Base-by-base conservation (phyloP, 1,140 invertebrate species). In the Theocolax elegans region DNA sequence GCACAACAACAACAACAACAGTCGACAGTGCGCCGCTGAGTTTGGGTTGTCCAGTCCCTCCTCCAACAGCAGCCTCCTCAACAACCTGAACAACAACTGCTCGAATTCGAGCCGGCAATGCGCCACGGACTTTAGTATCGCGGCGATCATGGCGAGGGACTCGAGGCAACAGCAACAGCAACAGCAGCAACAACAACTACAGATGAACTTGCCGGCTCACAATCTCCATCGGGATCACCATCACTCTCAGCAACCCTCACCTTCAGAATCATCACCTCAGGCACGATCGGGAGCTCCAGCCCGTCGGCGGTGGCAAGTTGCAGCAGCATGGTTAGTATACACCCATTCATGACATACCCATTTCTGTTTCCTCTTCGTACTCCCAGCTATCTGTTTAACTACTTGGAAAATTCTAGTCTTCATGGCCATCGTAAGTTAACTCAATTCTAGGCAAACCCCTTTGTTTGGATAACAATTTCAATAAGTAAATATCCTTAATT, bases 51-150 rank as follows among this genome's bases (percentile, higher is more conserved):
- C 4, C 68, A 38, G 60, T 72, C 82, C 82, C 38, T 85, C 85
- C 64, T 81, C 83, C 23, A 86, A 84, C 70, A 80, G 78, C 72
- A 81, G 78, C 71, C 81, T 78, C 56, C 75, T 82, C 27, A 70
- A 82, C 27, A 85, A 85, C 71, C 83, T 83, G 49, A 62, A 81
- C 56, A 85, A 84, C 71, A 85, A 85, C 71, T 85, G 83, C 53
- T 84, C 81, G 73, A 84, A 81, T 46, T 85, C 81, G 10, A 85
- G 80, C 40, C 74, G 83, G 74, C 90, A 90, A 67, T 91, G 90
- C 82, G 93, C 94, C 74, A 96, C 94, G 74, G 94, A 97, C 86
- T 97, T 97, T 87, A 95, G 94, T 71, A 97, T 97, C 79, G 94
- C 94, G 29, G 95, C 95, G 49, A 96, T 97, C 78, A 96, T 97